These are phyloP conservation scores for Trachops cirrhosus DNA, from an alignment of 2,797 vertebrate species.

Conservation along the genomic window DNA sequence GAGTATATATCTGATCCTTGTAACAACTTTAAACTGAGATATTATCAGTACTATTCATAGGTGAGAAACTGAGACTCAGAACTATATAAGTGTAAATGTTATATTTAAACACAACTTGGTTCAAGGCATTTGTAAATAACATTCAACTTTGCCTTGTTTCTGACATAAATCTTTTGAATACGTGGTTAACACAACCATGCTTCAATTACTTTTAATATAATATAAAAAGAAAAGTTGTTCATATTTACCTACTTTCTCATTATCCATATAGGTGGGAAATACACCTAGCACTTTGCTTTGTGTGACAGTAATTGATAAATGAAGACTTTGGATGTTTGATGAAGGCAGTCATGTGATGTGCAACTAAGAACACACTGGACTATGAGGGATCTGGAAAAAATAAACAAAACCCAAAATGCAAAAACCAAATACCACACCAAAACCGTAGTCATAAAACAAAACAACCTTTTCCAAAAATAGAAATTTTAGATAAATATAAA, in stretches of 20 bases:
- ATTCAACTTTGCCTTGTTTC: not conserved
- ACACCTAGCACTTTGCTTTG: not conserved
- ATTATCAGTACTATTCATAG: not conserved
- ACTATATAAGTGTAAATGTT: not conserved
- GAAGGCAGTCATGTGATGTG: not conserved
- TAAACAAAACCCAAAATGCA: not conserved
- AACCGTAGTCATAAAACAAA: not conserved
- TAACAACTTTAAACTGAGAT: not conserved
- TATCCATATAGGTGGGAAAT: not conserved
- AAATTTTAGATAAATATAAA: not conserved
- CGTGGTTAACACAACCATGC: not conserved
- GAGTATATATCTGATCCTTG: not conserved
- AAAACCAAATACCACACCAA: not conserved
- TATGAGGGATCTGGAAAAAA: not conserved
- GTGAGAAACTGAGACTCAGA: not conserved
- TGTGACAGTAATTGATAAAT: not conserved
- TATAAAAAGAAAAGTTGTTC: not conserved
- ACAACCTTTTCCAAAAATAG: not conserved
- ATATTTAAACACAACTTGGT: not conserved
- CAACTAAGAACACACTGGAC: not conserved
- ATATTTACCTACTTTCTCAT: not conserved
- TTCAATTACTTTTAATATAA: not conserved
- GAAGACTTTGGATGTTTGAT: not conserved
- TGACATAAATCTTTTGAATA: not conserved
- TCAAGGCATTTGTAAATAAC: not conserved